phyloP scores from a whole-genome alignment of 23 tunicate species.

The Phallusia fumigata region DNA sequence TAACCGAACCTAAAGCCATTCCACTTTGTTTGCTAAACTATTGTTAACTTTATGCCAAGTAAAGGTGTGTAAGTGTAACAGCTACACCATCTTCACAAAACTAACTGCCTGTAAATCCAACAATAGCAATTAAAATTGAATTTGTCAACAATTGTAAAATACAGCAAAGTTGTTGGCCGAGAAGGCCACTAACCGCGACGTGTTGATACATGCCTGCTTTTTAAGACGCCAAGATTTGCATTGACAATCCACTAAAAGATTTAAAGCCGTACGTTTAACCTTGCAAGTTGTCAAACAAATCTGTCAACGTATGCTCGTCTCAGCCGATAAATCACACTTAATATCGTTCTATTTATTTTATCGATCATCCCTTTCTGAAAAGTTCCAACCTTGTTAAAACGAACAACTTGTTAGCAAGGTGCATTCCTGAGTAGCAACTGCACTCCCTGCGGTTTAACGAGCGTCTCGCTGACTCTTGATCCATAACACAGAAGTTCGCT shows the following conservation, averaged over 20 bases:
- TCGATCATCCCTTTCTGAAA: background rate
- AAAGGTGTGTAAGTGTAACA: background rate
- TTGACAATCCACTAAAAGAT: background rate
- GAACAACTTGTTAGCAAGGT: background rate
- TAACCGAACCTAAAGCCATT: background rate
- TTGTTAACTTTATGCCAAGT: background rate
- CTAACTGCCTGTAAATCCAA: no score
- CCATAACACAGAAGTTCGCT: background rate
- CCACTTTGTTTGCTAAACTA: conserved; percentile 1
- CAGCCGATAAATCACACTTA: background rate
- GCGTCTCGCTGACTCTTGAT: background rate
- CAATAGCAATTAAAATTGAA: no score
- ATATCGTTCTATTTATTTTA: background rate
- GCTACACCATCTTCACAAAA: no score
- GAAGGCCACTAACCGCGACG: background rate
- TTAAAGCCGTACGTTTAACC: background rate
- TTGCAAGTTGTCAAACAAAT: background rate
- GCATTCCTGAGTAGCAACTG: background rate
- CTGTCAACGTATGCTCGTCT: no score
- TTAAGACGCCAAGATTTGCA: background rate
- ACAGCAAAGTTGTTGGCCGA: background rate
- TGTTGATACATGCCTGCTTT: background rate
- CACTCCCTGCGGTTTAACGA: conserved; percentile 16
- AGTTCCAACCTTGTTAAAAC: background rate
- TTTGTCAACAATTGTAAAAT: background rate